Percentiles rank a stretch among this genome's conserved stretches.
Evolutionary conservation across 1,140 invertebrate species (phyloP).

Genomic region (Drosophila murphyi): DNA sequence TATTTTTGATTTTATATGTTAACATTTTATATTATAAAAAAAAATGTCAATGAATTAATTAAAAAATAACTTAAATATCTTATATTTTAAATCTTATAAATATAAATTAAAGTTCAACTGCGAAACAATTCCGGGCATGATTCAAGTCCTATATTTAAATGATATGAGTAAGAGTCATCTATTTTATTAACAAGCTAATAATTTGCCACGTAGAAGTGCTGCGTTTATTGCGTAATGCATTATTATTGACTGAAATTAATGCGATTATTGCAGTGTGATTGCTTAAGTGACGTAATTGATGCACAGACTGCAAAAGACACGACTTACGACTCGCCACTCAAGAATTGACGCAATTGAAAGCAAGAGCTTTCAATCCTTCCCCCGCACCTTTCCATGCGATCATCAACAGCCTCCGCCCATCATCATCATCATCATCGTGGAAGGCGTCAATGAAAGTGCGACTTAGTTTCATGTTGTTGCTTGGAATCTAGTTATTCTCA

Average conservation of each 20-base stretch:
- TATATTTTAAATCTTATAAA: too few relatives aligned
- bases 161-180: too few relatives aligned
- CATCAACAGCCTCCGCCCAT: not conserved
- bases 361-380: conserved; percentile 13
- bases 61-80: too few relatives aligned
- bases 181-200: too few relatives aligned
- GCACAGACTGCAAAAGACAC: conserved; percentile 42
- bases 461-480: conserved; percentile 49
- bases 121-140: too few relatives aligned
- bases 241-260: conserved; percentile 55
- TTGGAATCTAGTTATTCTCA: conserved; percentile 26
- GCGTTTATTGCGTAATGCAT: conserved; percentile 55
- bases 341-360: conserved; percentile 58
- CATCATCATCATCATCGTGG: not conserved
- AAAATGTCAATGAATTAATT: too few relatives aligned
- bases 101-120: too few relatives aligned
- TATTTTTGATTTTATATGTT: too few relatives aligned
- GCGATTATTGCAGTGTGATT: conserved; percentile 61
- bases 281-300: conserved; percentile 76
- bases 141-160: too few relatives aligned
- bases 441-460: conserved; percentile 67
- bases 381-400: not conserved
- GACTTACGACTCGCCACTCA: conserved; percentile 32
- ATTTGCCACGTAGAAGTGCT: not conserved
- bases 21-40: too few relatives aligned